phyloP scores from a whole-genome alignment of 2,888 invertebrate genomes.

The Ochropleura leucogaster region DNA sequence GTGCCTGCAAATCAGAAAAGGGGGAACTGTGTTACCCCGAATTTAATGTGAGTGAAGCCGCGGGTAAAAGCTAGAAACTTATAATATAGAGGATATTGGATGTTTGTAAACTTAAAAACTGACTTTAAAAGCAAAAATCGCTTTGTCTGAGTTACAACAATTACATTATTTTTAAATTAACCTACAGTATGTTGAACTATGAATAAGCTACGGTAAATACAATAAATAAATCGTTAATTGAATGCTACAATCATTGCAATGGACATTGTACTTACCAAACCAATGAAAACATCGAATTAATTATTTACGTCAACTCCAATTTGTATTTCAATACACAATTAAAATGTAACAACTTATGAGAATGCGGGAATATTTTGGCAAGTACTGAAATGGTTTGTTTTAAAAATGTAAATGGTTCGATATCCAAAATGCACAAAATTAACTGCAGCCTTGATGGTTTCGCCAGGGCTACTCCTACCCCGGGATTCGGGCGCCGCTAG shows the following conservation, averaged over 20 bases:
- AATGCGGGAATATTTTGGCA: background rate
- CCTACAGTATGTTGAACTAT: background rate
- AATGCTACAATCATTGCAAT: conserved; percentile 1
- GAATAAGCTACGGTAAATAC: background rate
- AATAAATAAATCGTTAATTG: conserved; percentile 1
- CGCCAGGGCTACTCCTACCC: too few relatives aligned
- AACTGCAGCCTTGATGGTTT: too few relatives aligned
- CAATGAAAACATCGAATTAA: background rate
- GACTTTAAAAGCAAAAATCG: background rate
- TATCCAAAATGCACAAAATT: too few relatives aligned
- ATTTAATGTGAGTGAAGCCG: too few relatives aligned
- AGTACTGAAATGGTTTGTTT: background rate
- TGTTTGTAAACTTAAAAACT: background rate
- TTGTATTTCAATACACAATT: background rate
- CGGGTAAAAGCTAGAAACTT: background rate
- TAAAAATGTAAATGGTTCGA: too few relatives aligned
- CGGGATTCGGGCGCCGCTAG: too few relatives aligned
- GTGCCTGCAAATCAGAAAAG: too few relatives aligned
- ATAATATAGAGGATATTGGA: background rate
- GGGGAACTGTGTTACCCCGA: too few relatives aligned
- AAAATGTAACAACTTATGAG: background rate
- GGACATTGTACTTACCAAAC: background rate
- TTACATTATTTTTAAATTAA: background rate
- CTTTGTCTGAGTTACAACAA: background rate
- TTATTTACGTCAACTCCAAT: background rate